Percentiles rank a stretch among this genome's conserved stretches.
Evolutionary conservation across 2,888 invertebrate genomes (phyloP).

Genomic region (Tiliacea aurago): DNA sequence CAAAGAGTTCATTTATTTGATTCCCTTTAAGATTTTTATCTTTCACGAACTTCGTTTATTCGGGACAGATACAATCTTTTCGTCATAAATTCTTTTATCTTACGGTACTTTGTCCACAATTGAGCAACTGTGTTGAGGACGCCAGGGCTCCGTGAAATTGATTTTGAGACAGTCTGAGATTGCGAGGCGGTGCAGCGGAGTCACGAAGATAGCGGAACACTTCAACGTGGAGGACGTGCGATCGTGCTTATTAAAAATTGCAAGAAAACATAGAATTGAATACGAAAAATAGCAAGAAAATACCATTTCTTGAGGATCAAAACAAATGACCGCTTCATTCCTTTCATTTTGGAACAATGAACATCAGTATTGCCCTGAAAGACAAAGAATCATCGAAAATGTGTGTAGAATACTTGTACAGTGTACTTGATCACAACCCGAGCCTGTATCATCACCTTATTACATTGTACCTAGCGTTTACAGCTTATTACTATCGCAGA

Average conservation of each 20-base stretch:
- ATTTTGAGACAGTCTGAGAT: slow-evolving; percentile 48
- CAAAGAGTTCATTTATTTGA: slow-evolving; percentile 54
- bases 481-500: slow-evolving; percentile 33
- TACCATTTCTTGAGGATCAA: neutral
- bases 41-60: slow-evolving; percentile 52
- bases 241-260: slow-evolving; percentile 25
- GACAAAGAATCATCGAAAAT: neutral
- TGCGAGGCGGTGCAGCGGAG: slow-evolving; percentile 37
- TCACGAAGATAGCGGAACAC: slow-evolving; percentile 34
- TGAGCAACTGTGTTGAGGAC: slow-evolving; percentile 54
- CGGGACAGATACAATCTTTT: slow-evolving; percentile 54
- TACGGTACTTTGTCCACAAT: slow-evolving; percentile 59
- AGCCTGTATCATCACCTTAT: slow-evolving; percentile 24
- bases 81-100: slow-evolving; percentile 61
- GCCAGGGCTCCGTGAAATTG: slow-evolving; percentile 56
- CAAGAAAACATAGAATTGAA: neutral
- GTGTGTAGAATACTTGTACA: neutral
- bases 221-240: slow-evolving; percentile 27
- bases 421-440: neutral
- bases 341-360: neutral
- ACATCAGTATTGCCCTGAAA: neutral
- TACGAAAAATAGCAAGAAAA: neutral
- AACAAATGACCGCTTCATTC: neutral
- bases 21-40: slow-evolving; percentile 52
- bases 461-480: slow-evolving; percentile 18